These are phyloP conservation scores for Bombus cullumanus DNA, from an alignment of 1,140 invertebrate genomes.

Conservation along the genomic window DNA sequence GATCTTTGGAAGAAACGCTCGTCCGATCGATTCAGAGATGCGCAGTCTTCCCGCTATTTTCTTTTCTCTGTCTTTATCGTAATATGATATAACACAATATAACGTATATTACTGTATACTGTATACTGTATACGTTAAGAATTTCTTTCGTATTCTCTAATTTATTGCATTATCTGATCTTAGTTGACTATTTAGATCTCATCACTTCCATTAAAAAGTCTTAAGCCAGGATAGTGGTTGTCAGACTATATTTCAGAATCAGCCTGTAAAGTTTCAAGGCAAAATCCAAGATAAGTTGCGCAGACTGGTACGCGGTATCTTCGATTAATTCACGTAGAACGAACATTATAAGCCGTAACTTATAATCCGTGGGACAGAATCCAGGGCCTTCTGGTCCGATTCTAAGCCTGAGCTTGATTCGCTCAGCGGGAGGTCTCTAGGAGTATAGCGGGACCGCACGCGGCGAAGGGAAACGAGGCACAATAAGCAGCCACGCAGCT, in stretches of 20 bases:
- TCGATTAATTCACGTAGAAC: slow-evolving; percentile 27
- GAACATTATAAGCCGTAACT: slow-evolving; percentile 54
- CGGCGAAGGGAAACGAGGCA: slow-evolving; percentile 66
- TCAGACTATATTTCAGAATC: background rate
- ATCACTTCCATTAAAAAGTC: too few relatives aligned
- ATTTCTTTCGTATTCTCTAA: too few relatives aligned
- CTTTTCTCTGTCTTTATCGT: too few relatives aligned
- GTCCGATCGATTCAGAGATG: background rate
- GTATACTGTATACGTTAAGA: too few relatives aligned
- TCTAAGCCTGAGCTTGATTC: slow-evolving; percentile 56
- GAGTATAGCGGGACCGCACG: slow-evolving; percentile 69
- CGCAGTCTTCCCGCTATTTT: too few relatives aligned
- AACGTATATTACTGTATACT: too few relatives aligned
- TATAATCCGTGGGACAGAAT: slow-evolving; percentile 74
- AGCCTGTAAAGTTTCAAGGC: background rate
- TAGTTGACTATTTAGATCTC: too few relatives aligned
- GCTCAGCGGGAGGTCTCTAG: slow-evolving; percentile 69
- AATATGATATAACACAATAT: too few relatives aligned
- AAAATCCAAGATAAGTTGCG: background rate
- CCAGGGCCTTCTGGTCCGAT: slow-evolving; percentile 65
- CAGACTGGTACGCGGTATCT: background rate
- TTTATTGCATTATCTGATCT: too few relatives aligned
- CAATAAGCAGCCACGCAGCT: slow-evolving; percentile 65
- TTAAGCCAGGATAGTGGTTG: too few relatives aligned
- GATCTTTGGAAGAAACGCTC: background rate